Base-by-base conservation (phyloP, 2,888 invertebrate species). In the Beris morrisii region DNA sequence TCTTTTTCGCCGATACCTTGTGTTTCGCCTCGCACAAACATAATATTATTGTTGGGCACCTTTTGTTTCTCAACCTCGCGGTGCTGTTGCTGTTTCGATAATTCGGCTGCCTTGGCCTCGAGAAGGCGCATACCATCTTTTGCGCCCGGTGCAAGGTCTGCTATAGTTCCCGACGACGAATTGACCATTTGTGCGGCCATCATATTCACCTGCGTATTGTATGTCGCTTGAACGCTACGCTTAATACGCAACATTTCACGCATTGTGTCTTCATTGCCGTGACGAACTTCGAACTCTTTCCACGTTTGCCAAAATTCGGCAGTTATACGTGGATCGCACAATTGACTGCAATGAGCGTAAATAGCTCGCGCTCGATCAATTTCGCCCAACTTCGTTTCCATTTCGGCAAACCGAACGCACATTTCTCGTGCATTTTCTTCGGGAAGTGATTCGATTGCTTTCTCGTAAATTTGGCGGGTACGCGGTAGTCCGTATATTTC, bases 201-300 rank as follows among this genome's bases (percentile, higher is more conserved):
- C 92, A 97, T 97, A 79, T 98, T 98, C n/a, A 88, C 88, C 84
- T 98, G 97, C 1, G 97, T 98, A 79, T 98, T 99, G 79, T 95
- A 99, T 75, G 93, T 93, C 4, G 98, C 98, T 82, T 97, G 97
- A 0, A 99, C 94, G 76, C 96, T 96, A 73, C 98, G 87, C 82
- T 97, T 97, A 70, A 99, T 97, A 74, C 98, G 86, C 73, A 99
- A 83, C 97, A 99, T 97, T 83, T 99, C 98, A 54, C 97, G 85
- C 88, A 99, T 95, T 0, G 99, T 99, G 77, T 99, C 99, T 80
- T 99, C 98, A 82, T 99, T 99, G 13, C 99, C 99, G 81, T 99
- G 98, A 56, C 94, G 88, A 15, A 98, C 94, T 83, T 99, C 99
- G 83, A 99, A 99, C 75, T 98, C 97, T 79, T 97, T 97, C 99